Base-by-base conservation (phyloP, 2,888 invertebrate species). In the Spilarctia lutea region DNA sequence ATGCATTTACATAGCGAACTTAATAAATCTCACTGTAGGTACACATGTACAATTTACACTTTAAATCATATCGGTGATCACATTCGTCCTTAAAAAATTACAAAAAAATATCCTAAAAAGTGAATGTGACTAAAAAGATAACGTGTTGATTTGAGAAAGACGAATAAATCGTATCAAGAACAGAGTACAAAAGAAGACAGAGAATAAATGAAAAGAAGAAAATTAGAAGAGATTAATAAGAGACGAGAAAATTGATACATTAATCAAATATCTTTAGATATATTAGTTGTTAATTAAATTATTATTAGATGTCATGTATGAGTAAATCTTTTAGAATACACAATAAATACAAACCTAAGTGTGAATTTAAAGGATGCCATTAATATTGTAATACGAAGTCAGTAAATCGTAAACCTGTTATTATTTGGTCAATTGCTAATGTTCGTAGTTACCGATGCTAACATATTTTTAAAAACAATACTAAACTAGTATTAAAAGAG, bases 41-140 rank as follows among this genome's bases (percentile, higher is more conserved):
- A 77, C 74, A 75, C 75, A 81, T 72, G 75, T 81, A 83, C 72
- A 75, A 79, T 82, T 83, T 82, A 76, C 52, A 77, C 80, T 81
- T 82, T 83, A 79, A 86, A 87, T 81, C 80, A 81, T 94, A 82
- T 94, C 94, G 94, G 94, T 94, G 94, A 93, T 92, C 91, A 90
- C 86, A 87, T 90, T 94, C 94, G 94, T 94, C 94, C 93, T 89
- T 89, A 87, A 84, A 74, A 79, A 83, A 80, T 79, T 20, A 48
- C 20, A 16, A 75, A 80, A 74, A 75, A 33, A 68, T 78, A 79
- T 66, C 68, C 73, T 74, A 74, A 76, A 68, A 65, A 27, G 68
- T 71, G 68, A 71, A 68, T 75, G 75, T 73, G 73, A 73, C 56
- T 33, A 45, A 75, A 67, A 71, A 67, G 68, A 65, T 30, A 39